A percentile compares a stretch with the other conserved stretches of the same genome.
Evolutionary conservation across 2,113 vertebrate species (phyloP).

Genomic region (Petroica traversi): DNA sequence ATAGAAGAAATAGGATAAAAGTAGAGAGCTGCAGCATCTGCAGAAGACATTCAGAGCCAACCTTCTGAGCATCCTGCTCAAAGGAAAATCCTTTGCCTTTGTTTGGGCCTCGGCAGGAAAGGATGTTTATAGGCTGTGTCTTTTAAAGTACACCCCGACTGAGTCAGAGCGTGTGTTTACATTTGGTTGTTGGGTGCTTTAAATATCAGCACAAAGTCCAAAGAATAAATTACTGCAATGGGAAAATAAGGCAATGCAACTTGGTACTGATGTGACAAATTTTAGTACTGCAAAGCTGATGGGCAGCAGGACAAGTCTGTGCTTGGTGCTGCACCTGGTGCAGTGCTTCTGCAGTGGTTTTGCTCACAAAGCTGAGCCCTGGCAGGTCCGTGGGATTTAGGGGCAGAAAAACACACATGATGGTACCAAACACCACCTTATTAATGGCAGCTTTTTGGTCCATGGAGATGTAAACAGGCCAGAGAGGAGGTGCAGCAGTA

Average conservation of each 20-base stretch:
- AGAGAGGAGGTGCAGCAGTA: not conserved
- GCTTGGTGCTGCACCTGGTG: not conserved
- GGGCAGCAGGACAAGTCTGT: not conserved
- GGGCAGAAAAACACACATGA: not conserved
- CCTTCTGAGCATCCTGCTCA: not conserved
- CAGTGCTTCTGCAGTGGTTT: not conserved
- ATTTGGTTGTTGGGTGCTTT: not conserved
- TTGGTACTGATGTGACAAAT: fast-evolving
- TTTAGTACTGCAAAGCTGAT: not conserved
- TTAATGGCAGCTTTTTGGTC: not conserved
- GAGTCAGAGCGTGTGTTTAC: constrained; percentile 13
- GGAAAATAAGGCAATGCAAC: not conserved
- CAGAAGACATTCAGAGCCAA: not conserved
- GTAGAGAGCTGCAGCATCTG: not conserved
- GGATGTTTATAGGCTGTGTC: constrained; percentile 52
- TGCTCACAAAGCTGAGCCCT: not conserved
- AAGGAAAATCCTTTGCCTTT: constrained; percentile 4
- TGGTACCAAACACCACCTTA: not conserved
- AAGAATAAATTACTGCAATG: not conserved
- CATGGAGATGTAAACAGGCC: not conserved
- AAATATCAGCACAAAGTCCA: not conserved
- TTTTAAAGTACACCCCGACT: not conserved
- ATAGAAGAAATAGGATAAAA: not conserved
- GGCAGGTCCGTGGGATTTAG: not conserved
- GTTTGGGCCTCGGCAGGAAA: constrained; percentile 28